Evolutionary conservation across 2,888 invertebrate species (phyloP).

Genomic region (Pteria penguin): DNA sequence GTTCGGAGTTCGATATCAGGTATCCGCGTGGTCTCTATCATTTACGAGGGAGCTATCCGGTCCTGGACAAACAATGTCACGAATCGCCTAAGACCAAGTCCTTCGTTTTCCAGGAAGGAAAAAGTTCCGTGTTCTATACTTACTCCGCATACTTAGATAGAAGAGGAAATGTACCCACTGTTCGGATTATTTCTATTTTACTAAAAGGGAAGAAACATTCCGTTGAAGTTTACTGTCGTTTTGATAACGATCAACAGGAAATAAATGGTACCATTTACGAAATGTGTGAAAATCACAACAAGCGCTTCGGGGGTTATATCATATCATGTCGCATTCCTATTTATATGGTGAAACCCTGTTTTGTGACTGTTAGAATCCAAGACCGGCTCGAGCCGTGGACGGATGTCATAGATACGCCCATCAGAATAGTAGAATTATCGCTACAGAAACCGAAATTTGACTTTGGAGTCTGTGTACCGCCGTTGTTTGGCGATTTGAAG

Average conservation of each 20-base stretch:
- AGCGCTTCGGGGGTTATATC: constrained; percentile 70
- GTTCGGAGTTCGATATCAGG: neutral
- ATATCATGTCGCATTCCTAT: constrained; percentile 65
- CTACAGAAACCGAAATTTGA: constrained; percentile 36
- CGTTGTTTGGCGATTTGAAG: constrained; percentile 69
- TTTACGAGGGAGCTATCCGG: neutral
- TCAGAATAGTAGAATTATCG: constrained; percentile 42
- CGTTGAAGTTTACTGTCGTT: constrained; percentile 56
- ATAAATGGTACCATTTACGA: constrained; percentile 61
- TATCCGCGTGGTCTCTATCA: neutral
- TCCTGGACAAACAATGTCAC: constrained; percentile 34
- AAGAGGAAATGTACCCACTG: constrained; percentile 51
- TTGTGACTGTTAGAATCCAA: constrained; percentile 41
- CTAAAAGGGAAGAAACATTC: constrained; percentile 47
- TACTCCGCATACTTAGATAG: constrained; percentile 75
- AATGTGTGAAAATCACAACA: constrained; percentile 74
- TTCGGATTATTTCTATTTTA: constrained; percentile 62
- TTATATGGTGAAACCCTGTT: constrained; percentile 41
- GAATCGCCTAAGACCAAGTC: constrained; percentile 43
- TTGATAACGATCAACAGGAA: constrained; percentile 31
- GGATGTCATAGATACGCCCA: constrained; percentile 19
- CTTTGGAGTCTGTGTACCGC: constrained; percentile 73
- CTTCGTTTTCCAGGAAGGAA: constrained; percentile 55
- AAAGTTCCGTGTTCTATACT: constrained; percentile 49
- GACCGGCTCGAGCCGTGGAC: constrained; percentile 14